Percentiles rank a stretch among this genome's conserved stretches.
Evolutionary conservation across 2,113 vertebrate genomes (phyloP).

Genomic region (Sphyrna mokarran): DNA sequence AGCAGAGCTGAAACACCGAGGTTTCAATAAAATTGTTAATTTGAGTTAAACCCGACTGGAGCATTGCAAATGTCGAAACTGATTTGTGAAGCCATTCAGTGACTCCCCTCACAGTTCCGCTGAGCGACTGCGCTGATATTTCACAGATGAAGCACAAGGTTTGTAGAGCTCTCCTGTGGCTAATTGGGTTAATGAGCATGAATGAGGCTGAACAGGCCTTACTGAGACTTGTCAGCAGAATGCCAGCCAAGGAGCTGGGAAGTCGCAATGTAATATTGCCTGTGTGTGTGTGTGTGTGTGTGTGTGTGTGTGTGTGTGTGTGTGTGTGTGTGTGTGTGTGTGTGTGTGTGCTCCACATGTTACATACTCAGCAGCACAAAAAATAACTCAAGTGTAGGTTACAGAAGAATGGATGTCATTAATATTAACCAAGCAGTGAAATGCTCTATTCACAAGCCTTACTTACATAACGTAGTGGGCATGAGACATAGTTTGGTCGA

Average conservation of each 20-base stretch:
- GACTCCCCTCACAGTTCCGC: background rate
- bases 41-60: background rate
- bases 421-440: background rate
- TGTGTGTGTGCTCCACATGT: background rate
- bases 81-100: background rate
- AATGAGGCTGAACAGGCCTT: background rate
- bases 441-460: background rate
- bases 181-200: background rate
- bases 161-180: background rate
- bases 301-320: background rate
- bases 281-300: too few species aligned
- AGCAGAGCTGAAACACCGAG: background rate
- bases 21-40: background rate
- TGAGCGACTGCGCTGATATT: background rate
- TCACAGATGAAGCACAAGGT: background rate
- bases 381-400: background rate
- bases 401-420: background rate
- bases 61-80: background rate
- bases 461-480: background rate
- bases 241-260: background rate
- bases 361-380: background rate
- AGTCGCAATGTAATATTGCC: background rate
- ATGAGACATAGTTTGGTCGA: too few species aligned
- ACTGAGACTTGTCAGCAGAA: background rate
- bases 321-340: background rate